Percentiles rank a stretch among this genome's conserved stretches.
Evolutionary conservation across 2,888 invertebrate genomes (phyloP).

Genomic region (Fragum fragum): DNA sequence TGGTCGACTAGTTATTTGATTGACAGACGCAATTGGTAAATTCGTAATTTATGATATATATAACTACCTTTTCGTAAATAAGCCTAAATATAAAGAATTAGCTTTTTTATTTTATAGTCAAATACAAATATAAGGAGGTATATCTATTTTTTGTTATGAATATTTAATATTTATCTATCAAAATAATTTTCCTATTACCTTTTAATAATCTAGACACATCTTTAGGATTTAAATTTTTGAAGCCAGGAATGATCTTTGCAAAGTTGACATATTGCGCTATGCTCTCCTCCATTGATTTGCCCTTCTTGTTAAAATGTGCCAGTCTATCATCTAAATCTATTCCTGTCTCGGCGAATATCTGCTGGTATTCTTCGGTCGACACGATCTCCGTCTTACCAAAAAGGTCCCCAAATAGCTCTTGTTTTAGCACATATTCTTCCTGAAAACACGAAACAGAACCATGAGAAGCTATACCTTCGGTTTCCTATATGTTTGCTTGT

Average conservation of each 20-base stretch:
- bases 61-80: too few relatives aligned
- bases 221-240: constrained; percentile 65
- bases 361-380: constrained; percentile 66
- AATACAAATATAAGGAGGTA: too few relatives aligned
- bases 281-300: constrained; percentile 59
- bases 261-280: constrained; percentile 72
- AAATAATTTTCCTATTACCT: constrained; percentile 59
- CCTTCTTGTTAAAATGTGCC: constrained; percentile 63
- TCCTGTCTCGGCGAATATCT: constrained; percentile 70
- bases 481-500: too few relatives aligned
- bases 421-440: constrained; percentile 58
- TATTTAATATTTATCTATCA: too few relatives aligned
- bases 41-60: too few relatives aligned
- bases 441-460: too few relatives aligned
- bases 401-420: constrained; percentile 62
- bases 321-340: constrained; percentile 71
- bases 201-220: constrained; percentile 71
- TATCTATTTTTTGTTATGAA: too few relatives aligned
- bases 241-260: constrained; percentile 71
- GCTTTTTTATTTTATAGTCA: too few relatives aligned
- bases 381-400: constrained; percentile 59
- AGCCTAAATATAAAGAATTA: too few relatives aligned
- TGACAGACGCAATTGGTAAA: too few relatives aligned
- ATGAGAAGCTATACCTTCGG: too few relatives aligned
- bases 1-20: too few relatives aligned